Evolutionary conservation across 2,888 invertebrate genomes (phyloP).

Genomic region (Mimumesa dahlbomi): DNA sequence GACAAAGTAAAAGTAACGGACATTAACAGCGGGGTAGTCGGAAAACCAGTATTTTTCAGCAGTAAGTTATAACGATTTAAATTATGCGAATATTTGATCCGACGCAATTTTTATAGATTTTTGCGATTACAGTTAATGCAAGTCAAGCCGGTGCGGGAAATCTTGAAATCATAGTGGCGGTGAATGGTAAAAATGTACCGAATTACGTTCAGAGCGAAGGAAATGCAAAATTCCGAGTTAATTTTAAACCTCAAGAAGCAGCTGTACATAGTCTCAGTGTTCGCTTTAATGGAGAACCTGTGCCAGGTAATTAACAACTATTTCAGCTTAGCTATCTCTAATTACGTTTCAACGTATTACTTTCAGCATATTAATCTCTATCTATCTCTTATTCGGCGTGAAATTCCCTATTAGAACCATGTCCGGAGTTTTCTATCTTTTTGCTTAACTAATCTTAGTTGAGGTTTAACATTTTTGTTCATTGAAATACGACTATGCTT

Average conservation of each 20-base stretch:
- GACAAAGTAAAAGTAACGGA: conserved; percentile 96
- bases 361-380: too few relatives aligned
- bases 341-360: too few relatives aligned
- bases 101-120: conserved; percentile 78
- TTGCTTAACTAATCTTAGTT: too few relatives aligned
- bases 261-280: conserved; percentile 95
- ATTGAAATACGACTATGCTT: too few relatives aligned
- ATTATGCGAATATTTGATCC: too few relatives aligned
- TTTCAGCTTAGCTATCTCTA: too few relatives aligned
- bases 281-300: conserved; percentile 87
- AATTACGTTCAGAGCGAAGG: conserved; percentile 99
- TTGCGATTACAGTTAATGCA: conserved; percentile 95
- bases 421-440: too few relatives aligned
- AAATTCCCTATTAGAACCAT: too few relatives aligned
- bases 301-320: conserved; percentile 81
- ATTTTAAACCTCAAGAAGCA: conserved; percentile 97
- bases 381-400: too few relatives aligned
- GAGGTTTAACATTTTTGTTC: too few relatives aligned
- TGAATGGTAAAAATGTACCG: conserved; percentile 97
- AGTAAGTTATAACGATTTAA: conserved; percentile 83
- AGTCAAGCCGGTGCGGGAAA: conserved; percentile 97
- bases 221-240: conserved; percentile 95
- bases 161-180: conserved; percentile 98
- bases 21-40: conserved; percentile 93
- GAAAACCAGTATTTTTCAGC: conserved; percentile 96